Evolutionary conservation across 2,113 vertebrate genomes (phyloP).

Genomic region (Bubo blakistoni): DNA sequence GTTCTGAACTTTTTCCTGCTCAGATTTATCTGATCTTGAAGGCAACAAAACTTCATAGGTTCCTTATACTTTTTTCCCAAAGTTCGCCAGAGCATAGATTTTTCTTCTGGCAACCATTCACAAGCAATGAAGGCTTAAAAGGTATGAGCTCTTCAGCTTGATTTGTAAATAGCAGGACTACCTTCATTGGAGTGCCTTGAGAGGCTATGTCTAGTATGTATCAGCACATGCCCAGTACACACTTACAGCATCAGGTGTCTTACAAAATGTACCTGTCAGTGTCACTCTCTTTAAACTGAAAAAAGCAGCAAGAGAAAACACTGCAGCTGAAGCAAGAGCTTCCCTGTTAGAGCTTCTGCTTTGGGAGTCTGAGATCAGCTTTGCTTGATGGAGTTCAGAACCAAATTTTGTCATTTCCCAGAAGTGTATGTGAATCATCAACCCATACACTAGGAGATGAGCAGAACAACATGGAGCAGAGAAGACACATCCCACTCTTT

Average conservation of each 20-base stretch:
- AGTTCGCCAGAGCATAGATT: background rate
- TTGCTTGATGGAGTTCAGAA: background rate
- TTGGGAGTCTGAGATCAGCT: background rate
- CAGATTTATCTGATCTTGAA: background rate
- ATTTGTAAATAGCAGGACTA: background rate
- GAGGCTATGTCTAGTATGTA: background rate
- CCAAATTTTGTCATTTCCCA: background rate
- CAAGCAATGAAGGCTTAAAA: background rate
- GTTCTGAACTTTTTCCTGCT: background rate
- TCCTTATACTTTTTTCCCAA: background rate
- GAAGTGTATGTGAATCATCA: background rate
- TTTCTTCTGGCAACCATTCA: background rate
- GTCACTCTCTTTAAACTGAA: background rate
- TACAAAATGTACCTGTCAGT: background rate
- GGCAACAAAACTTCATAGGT: background rate
- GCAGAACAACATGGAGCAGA: background rate
- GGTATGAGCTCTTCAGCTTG: background rate
- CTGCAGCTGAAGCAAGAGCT: background rate
- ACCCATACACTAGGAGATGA: background rate
- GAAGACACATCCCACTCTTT: background rate
- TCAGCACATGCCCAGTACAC: background rate
- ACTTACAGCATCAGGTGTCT: background rate
- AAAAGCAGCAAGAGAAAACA: background rate
- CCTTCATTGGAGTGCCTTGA: background rate
- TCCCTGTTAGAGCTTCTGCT: background rate